Evolutionary conservation across 2,113 vertebrate genomes (phyloP), one percentile per base, ranked within the genome.

Genomic region (Rallus limicola): DNA sequence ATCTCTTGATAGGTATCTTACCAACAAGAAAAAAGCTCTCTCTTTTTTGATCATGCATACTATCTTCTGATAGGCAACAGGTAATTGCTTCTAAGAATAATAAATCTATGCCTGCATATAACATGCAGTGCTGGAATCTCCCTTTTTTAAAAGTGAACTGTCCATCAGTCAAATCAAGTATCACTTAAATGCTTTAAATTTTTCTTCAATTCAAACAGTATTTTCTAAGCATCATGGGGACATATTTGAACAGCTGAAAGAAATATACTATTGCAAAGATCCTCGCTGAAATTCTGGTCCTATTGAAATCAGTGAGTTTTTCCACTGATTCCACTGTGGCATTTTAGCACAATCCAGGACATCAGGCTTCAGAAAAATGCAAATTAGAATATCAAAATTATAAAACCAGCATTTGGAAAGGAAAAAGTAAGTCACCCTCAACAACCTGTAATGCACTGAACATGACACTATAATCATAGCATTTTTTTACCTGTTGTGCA

Each of bases 401-500:
- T 34, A 95, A 91, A 94, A 93, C 28, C 31, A 78, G 62, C 59
- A 29, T 83, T 93, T 88, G 38, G 75, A 83, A 87, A 92, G 91
- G 34, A 94, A 89, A 74, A 67, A 4, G 29, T 83, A n/a, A 68
- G 56, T 79, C 58, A 79, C 33, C 36, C 44, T 67, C 95, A 88
- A 67, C 34, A 95, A 77, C 18, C 25, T 56, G 24, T 25, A 86
- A 75, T 31, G 5, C 40, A 86, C 33, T 85, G 84, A 97, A 89
- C 1, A 4, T 90, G 44, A 65, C 31, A 67, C 34, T 82, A 9
- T 42, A 38, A 33, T 59, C 60, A 52, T 18, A 87, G 19, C 42
- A 75, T 28, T 92, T 92, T 85, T 29, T 29, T 76, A 2, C 50
- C 62, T 86, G 34, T 62, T 88, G 67, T 88, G 67, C 40, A 91